phyloP scores from a whole-genome alignment of 1,140 invertebrate genomes.

The Oncopodura yosiiana region DNA sequence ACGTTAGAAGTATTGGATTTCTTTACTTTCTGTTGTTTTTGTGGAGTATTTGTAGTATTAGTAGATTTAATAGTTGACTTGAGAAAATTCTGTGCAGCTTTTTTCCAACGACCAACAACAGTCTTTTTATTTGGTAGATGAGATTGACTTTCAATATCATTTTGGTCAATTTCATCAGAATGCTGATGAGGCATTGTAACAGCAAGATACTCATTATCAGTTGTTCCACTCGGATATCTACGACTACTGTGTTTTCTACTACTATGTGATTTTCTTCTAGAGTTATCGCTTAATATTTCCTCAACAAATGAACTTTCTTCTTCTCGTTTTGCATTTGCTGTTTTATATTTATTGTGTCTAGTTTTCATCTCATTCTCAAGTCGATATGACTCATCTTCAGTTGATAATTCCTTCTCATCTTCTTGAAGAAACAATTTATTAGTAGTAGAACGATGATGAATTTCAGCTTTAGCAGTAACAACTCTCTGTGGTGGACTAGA shows the following conservation, averaged over 20 bases:
- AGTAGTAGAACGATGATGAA: neutral
- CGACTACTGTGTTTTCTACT: no score
- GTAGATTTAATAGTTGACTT: neutral
- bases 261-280: neutral
- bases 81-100: neutral
- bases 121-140: neutral
- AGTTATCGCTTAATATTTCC: neutral
- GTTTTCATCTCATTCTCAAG: neutral
- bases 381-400: no score
- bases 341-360: neutral
- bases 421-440: no score
- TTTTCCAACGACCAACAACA: constrained; percentile 1
- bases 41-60: neutral
- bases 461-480: neutral
- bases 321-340: neutral
- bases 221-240: neutral
- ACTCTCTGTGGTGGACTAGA: neutral
- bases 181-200: constrained; percentile 3
- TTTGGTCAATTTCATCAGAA: neutral
- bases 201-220: neutral
- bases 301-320: neutral
- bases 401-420: no score
- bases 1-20: neutral
- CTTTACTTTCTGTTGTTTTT: neutral
- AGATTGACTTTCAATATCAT: neutral